Evolutionary conservation across 2,888 invertebrate genomes (phyloP), one percentile per base, ranked within the genome.

Genomic region (Lasius platythorax): DNA sequence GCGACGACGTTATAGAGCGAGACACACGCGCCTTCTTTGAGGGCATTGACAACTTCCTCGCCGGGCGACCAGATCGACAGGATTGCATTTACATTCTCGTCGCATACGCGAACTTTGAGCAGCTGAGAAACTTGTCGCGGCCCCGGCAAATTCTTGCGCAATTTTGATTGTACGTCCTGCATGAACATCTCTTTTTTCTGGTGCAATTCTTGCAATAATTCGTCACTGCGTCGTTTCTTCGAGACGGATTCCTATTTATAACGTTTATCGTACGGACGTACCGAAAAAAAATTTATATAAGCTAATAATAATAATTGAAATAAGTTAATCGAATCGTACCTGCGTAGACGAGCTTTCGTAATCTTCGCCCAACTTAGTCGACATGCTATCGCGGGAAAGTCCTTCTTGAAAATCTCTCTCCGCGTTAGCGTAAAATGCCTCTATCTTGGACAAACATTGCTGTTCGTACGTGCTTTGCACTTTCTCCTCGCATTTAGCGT

Each of bases 11-110:
- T 97, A 91, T 96, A 96, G 0, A 97, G 95, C 53, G 96, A 96
- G 81, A 97, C 95, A 92, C 96, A 95, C 40, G 93, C 93, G 6
- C 97, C 97, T 95, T 98, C 98, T 89, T 95, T 96, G 0, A 97
- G 94, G 8, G 96, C 92, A 28, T 96, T 95, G 18, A 95, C 87
- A 23, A 97, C 94, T 2, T 96, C 96, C 37, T 97, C 97, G 23
- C 95, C 95, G 0, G 97, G 97, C 75, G 96, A 96, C 98, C 98
- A 98, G 84, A 98, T 95, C 9, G 97, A 97, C 88, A 98, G 94
- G 92, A 96, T 94, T 5, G 95, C 96, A 81, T 93, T 93, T 40
- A 92, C 92, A 5, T 94, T 91, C 66, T 94, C 94, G 88, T 96
- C 96, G 46, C 95, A 91, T 12, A 96, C 92, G 46, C 95, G 94